phyloP scores from a whole-genome alignment of 2,797 vertebrate species.

The Cichlasoma orientale region DNA sequence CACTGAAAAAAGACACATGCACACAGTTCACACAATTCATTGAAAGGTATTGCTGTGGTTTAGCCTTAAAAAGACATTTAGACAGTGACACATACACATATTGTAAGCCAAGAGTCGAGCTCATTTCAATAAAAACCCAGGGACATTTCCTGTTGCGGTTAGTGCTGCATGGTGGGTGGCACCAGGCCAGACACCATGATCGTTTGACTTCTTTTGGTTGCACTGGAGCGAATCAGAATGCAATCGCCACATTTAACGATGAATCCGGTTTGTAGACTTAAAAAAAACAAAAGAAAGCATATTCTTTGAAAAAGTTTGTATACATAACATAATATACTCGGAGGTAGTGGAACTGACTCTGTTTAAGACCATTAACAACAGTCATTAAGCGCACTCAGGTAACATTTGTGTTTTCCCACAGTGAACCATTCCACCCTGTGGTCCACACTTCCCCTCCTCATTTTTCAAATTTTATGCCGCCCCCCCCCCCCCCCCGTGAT shows the following conservation, averaged over 20 bases:
- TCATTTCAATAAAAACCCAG: conserved; percentile 30
- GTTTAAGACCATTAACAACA: background rate
- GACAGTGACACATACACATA: conserved; percentile 4
- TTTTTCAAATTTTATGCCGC: conserved; percentile 61
- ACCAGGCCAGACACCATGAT: conserved; percentile 42
- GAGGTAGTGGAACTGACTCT: background rate
- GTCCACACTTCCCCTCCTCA: conserved; percentile 37
- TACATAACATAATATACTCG: background rate
- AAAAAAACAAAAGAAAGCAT: background rate
- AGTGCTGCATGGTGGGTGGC: conserved; percentile 26
- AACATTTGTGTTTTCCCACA: conserved; percentile 41
- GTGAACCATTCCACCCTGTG: conserved; percentile 34
- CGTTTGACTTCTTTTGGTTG: conserved; percentile 33
- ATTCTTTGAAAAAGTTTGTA: conserved; percentile 2
- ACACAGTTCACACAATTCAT: conserved; percentile 13
- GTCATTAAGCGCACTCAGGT: conserved; percentile 34
- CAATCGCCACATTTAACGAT: background rate
- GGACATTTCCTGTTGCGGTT: conserved; percentile 52
- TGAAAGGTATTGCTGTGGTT: conserved; percentile 19
- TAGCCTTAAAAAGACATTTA: conserved; percentile 20
- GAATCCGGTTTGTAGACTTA: conserved; percentile 6
- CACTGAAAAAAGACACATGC: background rate
- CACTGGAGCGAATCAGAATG: conserved; percentile 25
- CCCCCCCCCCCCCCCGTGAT: conserved; percentile 36
- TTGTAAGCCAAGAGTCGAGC: conserved; percentile 20